These are phyloP conservation scores for Chrysogorgia sp. DNA, from an alignment of 92 coral and sea anemone species.

Conservation along the genomic window DNA sequence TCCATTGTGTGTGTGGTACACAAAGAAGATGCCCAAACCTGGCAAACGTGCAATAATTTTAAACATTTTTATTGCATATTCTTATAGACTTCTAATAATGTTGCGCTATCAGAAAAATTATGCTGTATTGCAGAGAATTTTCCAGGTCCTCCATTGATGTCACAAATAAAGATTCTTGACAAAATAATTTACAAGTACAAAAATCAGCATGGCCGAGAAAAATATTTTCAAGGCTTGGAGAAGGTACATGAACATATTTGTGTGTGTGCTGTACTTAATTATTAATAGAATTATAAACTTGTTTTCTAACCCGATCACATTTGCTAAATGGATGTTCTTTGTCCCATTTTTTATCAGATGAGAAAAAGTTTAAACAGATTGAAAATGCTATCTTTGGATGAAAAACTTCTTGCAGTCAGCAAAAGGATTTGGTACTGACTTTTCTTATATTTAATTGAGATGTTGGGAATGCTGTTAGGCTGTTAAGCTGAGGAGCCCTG, in stretches of 20 bases:
- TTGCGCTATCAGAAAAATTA: neutral
- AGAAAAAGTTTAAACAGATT: constrained; percentile 20
- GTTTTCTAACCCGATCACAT: too few species aligned
- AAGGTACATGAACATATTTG: too few species aligned
- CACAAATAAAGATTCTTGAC: constrained; percentile 63
- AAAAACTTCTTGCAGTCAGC: neutral
- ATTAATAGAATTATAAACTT: too few species aligned
- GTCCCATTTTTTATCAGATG: neutral
- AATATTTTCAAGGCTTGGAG: constrained; percentile 77
- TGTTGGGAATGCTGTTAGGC: too few species aligned
- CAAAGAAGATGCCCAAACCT: too few species aligned
- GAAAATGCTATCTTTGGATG: constrained; percentile 2
- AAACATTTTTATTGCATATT: too few species aligned
- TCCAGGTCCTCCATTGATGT: constrained; percentile 56
- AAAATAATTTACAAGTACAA: constrained; percentile 74
- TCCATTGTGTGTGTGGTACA: too few species aligned
- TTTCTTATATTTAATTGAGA: too few species aligned
- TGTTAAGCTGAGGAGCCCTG: too few species aligned
- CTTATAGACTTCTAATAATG: neutral
- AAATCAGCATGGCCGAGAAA: constrained; percentile 84
- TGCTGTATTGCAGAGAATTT: neutral
- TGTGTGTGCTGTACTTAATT: too few species aligned
- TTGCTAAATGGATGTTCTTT: too few species aligned
- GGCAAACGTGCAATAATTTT: too few species aligned
- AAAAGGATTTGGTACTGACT: neutral